Evolutionary conservation across 2,113 vertebrate species (phyloP).

Genomic region (Ciconia maguari): DNA sequence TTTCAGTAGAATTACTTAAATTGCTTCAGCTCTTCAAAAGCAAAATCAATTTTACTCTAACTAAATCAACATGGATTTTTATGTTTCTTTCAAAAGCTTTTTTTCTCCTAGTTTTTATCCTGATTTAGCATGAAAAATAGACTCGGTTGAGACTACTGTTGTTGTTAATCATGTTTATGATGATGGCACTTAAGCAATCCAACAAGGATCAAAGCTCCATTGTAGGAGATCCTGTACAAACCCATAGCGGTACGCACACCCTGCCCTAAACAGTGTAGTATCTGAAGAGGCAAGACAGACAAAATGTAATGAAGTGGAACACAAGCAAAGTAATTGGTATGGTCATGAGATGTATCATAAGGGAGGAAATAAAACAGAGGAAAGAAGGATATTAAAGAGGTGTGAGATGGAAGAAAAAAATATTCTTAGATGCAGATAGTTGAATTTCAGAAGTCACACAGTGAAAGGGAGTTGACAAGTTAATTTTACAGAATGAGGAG

Average conservation of each 20-base stretch:
- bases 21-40: background rate
- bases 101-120: background rate
- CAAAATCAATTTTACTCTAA: constrained; percentile 26
- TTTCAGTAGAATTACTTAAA: constrained; percentile 14
- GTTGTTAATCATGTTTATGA: background rate
- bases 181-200: background rate
- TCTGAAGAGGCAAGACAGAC: background rate
- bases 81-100: background rate
- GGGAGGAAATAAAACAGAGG: background rate
- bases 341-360: background rate
- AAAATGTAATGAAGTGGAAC: background rate
- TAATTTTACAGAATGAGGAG: background rate
- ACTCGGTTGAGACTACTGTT: background rate
- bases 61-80: constrained; percentile 13
- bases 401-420: background rate
- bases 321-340: background rate
- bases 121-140: background rate
- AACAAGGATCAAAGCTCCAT: background rate
- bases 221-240: background rate
- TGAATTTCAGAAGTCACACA: background rate
- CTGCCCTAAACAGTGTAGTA: background rate
- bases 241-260: background rate
- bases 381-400: background rate
- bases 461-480: background rate
- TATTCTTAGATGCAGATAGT: background rate